Percentiles rank a stretch among this genome's conserved stretches.
These are phyloP conservation scores for Epizoanthus illoricatus DNA, from an alignment of 92 coral and sea anemone species.

Conservation along the genomic window DNA sequence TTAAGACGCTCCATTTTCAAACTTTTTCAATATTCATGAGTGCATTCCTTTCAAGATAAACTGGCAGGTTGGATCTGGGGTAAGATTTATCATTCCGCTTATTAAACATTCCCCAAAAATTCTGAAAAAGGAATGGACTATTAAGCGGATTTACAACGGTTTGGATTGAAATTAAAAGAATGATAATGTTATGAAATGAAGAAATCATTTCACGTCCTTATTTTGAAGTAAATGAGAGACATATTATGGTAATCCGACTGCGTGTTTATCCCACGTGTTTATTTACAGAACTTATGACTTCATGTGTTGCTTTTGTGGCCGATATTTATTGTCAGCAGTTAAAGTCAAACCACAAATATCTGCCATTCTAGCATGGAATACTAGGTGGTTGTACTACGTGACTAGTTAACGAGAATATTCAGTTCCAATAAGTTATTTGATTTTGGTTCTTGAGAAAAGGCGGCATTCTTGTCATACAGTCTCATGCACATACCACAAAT, in stretches of 20 bases:
- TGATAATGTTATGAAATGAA: neutral
- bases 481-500: neutral
- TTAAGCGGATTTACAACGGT: neutral
- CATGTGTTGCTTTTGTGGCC: neutral
- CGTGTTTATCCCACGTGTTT: conserved; percentile 55
- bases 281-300: conserved; percentile 45
- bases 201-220: neutral
- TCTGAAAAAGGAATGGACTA: neutral
- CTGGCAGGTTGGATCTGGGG: too few species aligned
- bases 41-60: neutral
- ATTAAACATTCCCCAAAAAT: too few species aligned
- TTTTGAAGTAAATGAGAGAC: conserved; percentile 31
- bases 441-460: neutral
- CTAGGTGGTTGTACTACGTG: too few species aligned
- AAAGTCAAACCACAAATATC: too few species aligned
- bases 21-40: conserved; percentile 3
- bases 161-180: neutral
- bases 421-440: neutral
- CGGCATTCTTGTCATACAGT: conserved; percentile 27
- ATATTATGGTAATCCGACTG: conserved; percentile 53
- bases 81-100: too few species aligned
- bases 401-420: neutral
- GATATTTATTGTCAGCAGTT: too few species aligned
- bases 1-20: neutral
- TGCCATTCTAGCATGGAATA: too few species aligned